Evolutionary conservation across 2,113 vertebrate genomes (phyloP).

Genomic region (Phalacrocorax carbo): DNA sequence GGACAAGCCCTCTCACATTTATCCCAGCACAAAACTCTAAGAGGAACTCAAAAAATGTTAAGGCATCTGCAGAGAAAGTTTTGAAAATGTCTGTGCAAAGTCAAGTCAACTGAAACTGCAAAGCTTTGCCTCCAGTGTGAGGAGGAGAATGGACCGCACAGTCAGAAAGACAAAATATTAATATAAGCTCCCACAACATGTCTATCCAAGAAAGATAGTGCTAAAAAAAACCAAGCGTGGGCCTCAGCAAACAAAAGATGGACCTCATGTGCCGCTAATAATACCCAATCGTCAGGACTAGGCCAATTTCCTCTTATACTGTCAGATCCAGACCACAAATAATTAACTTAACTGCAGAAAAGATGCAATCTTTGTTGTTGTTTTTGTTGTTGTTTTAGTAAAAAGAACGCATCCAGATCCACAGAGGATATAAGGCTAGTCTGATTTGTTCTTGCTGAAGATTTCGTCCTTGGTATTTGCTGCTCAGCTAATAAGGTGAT

Average conservation of each 20-base stretch:
- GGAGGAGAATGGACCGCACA: not conserved
- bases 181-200: not conserved
- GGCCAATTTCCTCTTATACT: constrained; percentile 5
- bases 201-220: not conserved
- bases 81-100: constrained; percentile 19
- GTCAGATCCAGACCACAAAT: constrained; percentile 10
- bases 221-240: not conserved
- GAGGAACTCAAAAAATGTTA: not conserved
- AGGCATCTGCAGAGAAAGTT: not conserved
- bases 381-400: not conserved
- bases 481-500: not conserved
- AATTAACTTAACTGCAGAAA: constrained; percentile 10
- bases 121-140: not conserved
- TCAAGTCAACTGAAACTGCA: constrained; percentile 42
- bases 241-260: not conserved
- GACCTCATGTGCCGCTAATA: constrained; percentile 18
- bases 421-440: not conserved
- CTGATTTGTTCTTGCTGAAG: not conserved
- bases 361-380: not conserved
- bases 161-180: constrained; percentile 52
- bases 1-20: constrained; percentile 19
- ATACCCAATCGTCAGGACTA: not conserved
- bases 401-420: not conserved
- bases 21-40: constrained; percentile 23
- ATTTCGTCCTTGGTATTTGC: not conserved